Evolutionary conservation across 2,797 vertebrate genomes (phyloP).

Genomic region (Falco concolor): DNA sequence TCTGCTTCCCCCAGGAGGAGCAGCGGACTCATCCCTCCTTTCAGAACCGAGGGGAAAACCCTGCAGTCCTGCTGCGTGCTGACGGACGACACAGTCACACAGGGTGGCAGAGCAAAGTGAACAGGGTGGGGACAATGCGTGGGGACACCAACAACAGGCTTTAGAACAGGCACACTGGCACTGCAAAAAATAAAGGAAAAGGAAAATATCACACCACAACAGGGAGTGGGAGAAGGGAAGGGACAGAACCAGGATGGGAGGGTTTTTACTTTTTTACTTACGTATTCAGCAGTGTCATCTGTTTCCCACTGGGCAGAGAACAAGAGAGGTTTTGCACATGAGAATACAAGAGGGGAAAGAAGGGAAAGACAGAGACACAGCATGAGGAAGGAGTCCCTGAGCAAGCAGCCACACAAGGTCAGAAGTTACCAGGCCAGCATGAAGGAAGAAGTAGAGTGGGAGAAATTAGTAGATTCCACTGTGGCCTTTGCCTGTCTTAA

Average conservation of each 20-base stretch:
- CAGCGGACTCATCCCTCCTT: neutral
- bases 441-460: slow-evolving; percentile 52
- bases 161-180: neutral
- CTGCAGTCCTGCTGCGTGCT: neutral
- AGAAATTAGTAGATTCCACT: slow-evolving; percentile 47
- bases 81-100: neutral
- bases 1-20: neutral
- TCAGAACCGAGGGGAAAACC: slow-evolving; percentile 13
- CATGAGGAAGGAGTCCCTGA: slow-evolving; percentile 49
- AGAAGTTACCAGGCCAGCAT: slow-evolving; percentile 51
- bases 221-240: slow-evolving; percentile 31
- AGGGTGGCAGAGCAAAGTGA: neutral
- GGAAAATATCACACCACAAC: slow-evolving; percentile 25
- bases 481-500: slow-evolving; percentile 18
- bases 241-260: slow-evolving; percentile 5
- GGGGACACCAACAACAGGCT: neutral
- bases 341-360: slow-evolving; percentile 64
- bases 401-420: slow-evolving; percentile 52
- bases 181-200: neutral
- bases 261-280: slow-evolving; percentile 77
- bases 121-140: neutral
- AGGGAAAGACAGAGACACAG: slow-evolving; percentile 75
- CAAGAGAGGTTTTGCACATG: slow-evolving; percentile 80
- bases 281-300: slow-evolving; percentile 97
- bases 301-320: slow-evolving; percentile 90